A percentile compares a stretch with the other conserved stretches of the same genome.
Conservation (phyloP, 2,113 vertebrate species). For the Pseudopodoces humilis region DNA sequence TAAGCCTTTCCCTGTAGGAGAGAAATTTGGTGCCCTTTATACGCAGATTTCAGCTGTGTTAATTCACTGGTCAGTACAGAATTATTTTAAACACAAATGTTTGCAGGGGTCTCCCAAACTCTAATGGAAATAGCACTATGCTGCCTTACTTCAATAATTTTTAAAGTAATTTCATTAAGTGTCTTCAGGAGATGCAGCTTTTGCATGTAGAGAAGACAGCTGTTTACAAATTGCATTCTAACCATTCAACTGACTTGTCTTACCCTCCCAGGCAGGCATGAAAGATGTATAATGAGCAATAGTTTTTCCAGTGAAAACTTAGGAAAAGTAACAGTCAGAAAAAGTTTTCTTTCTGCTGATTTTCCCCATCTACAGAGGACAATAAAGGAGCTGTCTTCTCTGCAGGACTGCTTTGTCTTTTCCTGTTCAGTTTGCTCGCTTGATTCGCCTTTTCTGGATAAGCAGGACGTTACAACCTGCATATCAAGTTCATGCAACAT, state of each 20-base stretch:
- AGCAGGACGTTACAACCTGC: not conserved
- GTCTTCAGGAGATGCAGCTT: not conserved
- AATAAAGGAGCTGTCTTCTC: not conserved
- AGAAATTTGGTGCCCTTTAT: not conserved
- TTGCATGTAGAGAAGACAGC: not conserved
- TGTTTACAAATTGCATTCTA: not conserved
- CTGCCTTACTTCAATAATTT: not conserved
- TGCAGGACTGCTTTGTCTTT: not conserved
- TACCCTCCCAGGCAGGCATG: not conserved
- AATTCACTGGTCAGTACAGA: not conserved
- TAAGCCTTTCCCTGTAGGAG: not conserved
- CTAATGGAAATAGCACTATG: not conserved
- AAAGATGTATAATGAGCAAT: not conserved
- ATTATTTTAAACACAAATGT: not conserved
- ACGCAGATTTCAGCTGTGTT: not conserved
- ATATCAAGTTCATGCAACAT: not conserved
- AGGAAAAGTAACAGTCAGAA: not conserved
- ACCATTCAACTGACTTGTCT: not conserved
- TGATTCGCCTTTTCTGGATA: not conserved
- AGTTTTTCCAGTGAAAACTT: not conserved
- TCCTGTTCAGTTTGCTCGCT: rapidly evolving
- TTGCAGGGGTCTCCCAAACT: not conserved
- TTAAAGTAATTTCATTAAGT: not conserved
- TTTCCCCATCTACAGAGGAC: not conserved
- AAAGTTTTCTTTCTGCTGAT: not conserved